phyloP scores from a whole-genome alignment of 2,113 vertebrate species.

The Protobothrops mucrosquamatus region DNA sequence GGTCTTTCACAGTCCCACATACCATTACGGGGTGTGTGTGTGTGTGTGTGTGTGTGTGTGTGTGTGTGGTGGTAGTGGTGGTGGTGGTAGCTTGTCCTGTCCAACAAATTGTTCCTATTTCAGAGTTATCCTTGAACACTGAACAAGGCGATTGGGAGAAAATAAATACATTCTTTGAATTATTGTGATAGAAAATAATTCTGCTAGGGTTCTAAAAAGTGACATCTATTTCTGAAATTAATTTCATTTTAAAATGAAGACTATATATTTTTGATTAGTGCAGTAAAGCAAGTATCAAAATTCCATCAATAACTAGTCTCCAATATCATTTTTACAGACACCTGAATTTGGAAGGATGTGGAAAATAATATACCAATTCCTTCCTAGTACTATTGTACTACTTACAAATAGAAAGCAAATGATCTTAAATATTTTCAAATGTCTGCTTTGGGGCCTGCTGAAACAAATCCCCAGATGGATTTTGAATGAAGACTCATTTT shows the following conservation, averaged over 20 bases:
- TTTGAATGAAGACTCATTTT: slow-evolving; percentile 20
- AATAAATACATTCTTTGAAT: neutral
- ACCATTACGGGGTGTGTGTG: neutral
- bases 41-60: too few relatives aligned
- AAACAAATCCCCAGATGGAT: neutral
- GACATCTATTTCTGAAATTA: neutral
- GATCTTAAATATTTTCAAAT: slow-evolving; percentile 11
- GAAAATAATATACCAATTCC: neutral
- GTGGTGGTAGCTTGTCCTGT: neutral
- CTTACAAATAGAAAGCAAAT: neutral
- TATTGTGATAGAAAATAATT: neutral
- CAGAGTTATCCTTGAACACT: neutral
- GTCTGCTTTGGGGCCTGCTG: neutral
- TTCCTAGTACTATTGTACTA: neutral
- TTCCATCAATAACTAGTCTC: neutral
- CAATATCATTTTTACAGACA: neutral
- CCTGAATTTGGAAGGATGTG: neutral
- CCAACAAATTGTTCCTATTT: neutral
- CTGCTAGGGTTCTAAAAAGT: neutral
- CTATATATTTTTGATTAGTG: neutral
- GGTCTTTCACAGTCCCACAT: neutral
- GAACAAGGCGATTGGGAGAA: neutral
- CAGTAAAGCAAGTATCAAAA: neutral
- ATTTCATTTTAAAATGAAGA: neutral
- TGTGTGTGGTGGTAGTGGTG: neutral